A percentile compares a stretch with the other conserved stretches of the same genome.
Conservation (phyloP, 2,888 invertebrate species). For the Drosophila nr. perissopoda region DNA sequence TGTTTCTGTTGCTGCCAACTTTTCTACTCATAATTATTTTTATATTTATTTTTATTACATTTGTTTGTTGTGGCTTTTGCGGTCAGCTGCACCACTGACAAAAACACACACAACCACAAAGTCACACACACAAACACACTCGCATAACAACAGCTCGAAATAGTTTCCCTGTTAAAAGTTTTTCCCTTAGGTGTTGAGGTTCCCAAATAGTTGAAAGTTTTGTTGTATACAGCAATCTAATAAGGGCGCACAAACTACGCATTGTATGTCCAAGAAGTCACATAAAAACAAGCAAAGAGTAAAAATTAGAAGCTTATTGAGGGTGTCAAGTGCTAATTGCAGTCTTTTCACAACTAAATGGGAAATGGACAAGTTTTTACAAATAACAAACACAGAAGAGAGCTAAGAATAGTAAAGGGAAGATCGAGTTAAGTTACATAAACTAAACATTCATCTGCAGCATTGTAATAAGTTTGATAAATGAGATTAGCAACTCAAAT, state of each 20-base stretch:
- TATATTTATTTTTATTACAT: constrained; percentile 66
- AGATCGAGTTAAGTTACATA: background rate
- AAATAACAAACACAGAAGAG: background rate
- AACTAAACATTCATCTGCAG: background rate
- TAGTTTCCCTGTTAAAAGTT: constrained; percentile 51
- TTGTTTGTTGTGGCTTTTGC: constrained; percentile 65
- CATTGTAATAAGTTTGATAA: background rate
- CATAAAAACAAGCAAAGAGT: background rate
- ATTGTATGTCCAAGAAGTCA: background rate
- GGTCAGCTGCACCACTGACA: constrained; percentile 42
- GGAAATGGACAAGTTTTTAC: background rate
- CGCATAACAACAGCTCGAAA: constrained; percentile 30
- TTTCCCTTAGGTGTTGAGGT: constrained; percentile 34
- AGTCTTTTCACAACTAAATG: background rate
- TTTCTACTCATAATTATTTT: constrained; percentile 61
- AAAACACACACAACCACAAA: constrained; percentile 15
- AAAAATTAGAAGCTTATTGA: constrained; percentile 7
- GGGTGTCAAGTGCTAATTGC: constrained; percentile 25
- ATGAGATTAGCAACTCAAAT: background rate
- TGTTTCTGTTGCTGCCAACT: constrained; percentile 36
- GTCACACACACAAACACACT: constrained; percentile 1
- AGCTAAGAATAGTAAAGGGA: background rate
- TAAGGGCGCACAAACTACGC: background rate
- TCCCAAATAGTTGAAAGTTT: constrained; percentile 33
- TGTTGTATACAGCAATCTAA: constrained; percentile 10